Evolutionary conservation across 2,888 invertebrate species (phyloP).

Genomic region (Apomyelois bistriatella): DNA sequence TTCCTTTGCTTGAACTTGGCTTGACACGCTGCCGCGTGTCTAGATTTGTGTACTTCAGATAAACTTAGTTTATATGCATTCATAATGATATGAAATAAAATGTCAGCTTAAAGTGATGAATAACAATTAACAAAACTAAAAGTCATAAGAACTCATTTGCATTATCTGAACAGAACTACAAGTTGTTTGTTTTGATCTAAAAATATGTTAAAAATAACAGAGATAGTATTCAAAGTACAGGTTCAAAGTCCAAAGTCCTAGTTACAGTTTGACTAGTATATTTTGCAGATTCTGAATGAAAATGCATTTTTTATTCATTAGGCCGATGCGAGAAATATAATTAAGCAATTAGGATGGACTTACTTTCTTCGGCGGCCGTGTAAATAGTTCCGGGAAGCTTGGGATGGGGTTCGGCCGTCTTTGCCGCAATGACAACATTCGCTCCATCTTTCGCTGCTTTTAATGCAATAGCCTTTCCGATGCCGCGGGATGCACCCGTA

Average conservation of each 20-base stretch:
- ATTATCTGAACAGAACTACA: not conserved
- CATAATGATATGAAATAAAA: too few species aligned
- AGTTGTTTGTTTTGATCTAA: not conserved
- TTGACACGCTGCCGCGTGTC: too few species aligned
- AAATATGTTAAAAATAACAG: not conserved
- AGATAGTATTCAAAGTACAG: slow-evolving; percentile 14
- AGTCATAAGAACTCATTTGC: too few species aligned
- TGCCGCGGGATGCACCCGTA: slow-evolving; percentile 97
- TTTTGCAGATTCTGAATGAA: slow-evolving; percentile 21
- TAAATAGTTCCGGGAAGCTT: slow-evolving; percentile 96
- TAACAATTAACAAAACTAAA: too few species aligned
- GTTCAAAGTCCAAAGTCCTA: slow-evolving; percentile 53
- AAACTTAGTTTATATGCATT: too few species aligned
- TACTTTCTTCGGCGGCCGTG: slow-evolving; percentile 93
- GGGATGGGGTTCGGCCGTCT: slow-evolving; percentile 93
- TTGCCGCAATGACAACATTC: slow-evolving; percentile 94
- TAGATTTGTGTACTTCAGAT: too few species aligned
- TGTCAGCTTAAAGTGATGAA: too few species aligned
- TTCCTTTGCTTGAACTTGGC: too few species aligned
- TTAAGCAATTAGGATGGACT: slow-evolving; percentile 27
- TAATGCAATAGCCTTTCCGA: slow-evolving; percentile 96
- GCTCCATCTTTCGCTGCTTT: slow-evolving; percentile 96
- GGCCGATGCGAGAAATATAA: not conserved
- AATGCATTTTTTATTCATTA: not conserved
- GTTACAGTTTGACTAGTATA: slow-evolving; percentile 17